These are phyloP conservation scores for Cynopterus sphinx DNA, from an alignment of 2,797 vertebrate genomes.

Conservation along the genomic window DNA sequence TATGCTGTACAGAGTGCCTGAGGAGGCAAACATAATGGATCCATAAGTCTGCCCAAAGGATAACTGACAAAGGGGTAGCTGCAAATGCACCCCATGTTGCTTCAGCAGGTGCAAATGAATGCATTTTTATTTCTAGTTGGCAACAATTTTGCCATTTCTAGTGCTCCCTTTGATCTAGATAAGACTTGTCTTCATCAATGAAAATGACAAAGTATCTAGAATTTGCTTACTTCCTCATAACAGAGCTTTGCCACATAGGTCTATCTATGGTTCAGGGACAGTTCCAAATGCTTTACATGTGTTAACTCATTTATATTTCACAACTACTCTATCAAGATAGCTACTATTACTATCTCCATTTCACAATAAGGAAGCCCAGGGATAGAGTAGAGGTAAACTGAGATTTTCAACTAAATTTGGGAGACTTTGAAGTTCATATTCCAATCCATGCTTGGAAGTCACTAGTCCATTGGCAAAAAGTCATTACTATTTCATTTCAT, in stretches of 20 bases:
- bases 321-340: not conserved
- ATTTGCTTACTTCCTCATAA: slow-evolving; percentile 21
- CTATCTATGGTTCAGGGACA: not conserved
- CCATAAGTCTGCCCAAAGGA: not conserved
- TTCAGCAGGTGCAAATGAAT: not conserved
- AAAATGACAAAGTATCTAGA: not conserved
- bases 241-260: not conserved
- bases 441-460: not conserved
- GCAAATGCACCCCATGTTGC: not conserved
- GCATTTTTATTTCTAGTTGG: not conserved
- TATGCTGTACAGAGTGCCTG: not conserved
- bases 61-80: not conserved
- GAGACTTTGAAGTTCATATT: not conserved
- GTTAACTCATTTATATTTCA: slow-evolving; percentile 33
- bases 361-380: not conserved
- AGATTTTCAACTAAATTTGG: slow-evolving; percentile 3
- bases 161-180: not conserved
- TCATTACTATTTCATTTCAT: not conserved
- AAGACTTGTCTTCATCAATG: slow-evolving; percentile 1
- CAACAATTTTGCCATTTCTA: not conserved
- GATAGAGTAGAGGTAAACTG: not conserved
- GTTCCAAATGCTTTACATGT: slow-evolving; percentile 28
- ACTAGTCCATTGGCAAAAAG: not conserved
- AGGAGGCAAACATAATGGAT: not conserved
- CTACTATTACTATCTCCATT: slow-evolving; percentile 21